Evolutionary conservation across 2,888 invertebrate genomes (phyloP), one percentile per base, ranked within the genome.

Genomic region (Volucella inanis): DNA sequence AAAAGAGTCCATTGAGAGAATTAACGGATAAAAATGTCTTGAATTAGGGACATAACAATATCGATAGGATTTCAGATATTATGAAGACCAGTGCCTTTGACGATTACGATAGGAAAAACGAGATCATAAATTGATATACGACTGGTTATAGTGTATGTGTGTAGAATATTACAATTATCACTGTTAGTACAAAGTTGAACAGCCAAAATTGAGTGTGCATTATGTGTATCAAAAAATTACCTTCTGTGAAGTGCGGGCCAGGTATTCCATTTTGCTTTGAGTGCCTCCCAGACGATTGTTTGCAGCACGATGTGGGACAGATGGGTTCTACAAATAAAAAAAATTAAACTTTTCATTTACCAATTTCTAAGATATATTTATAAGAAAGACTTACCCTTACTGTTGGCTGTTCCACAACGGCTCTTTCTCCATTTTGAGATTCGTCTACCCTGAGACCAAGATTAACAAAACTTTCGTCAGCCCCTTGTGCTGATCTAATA

Each of bases 181-280:
- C 18, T 18, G 18, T 18, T 18, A 18, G 18, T 18, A 2, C 18
- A 18, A 18, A 18, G 2, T 18, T 18, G 18, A 18, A 18, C 2
- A 18, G 18, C 2, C 18, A 18, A 1, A 18, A 18, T 18, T 18
- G 18, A 18, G 18, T 2, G 2, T 18, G 18, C n/a, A n/a, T n/a
- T n/a, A n/a, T n/a, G n/a, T n/a, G n/a, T 39, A 49, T 31, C 18
- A 49, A 50, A 3, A 31, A 55, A 50, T 82, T 88, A 91, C 92
- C 90, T 91, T 92, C 87, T 91, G 91, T 81, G 90, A 88, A 80
- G 89, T 89, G 74, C 90, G 90, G 49, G 90, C 89, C 88, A 92
- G 82, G 41, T 89, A 81, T 74, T 90, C 89, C 89, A 92, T 90
- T 88, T 92, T 92, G 78, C 88, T 71, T 84, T 91, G 89, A 39